Evolutionary conservation across 1,140 invertebrate species (phyloP), one percentile per base, ranked within the genome.

Genomic region (Cotesia chilonis): DNA sequence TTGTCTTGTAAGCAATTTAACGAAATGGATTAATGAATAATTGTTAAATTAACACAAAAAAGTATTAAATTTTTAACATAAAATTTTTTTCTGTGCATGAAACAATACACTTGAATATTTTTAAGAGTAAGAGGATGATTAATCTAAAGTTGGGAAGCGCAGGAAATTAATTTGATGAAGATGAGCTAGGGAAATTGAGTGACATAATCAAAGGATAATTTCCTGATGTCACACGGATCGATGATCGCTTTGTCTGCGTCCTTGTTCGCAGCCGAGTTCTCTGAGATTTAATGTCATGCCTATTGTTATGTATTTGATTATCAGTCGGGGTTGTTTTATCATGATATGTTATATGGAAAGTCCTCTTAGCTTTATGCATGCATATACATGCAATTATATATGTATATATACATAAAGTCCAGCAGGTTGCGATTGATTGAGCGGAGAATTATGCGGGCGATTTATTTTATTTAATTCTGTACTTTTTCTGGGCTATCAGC

Each of bases 151-250:
- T 68, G 12, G 38, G 51, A n/a, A 67, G 10, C 2, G 4, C 35
- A 59, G 37, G 36, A 35, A 28, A 20, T 52, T 54, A 37, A 67
- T 57, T 66, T 52, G 38, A 60, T 6, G 38, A 70, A 36, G 59
- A 47, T 57, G 35, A 66, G 12, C 35, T 47, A 65, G 72, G 63
- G 36, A 61, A 72, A 72, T 51, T 61, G 35, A 59, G 38, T 28
- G 37, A n/a, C 36, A 61, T 70, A 68, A 70, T 70, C 69, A 74
- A 71, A 74, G 68, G 66, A 76, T 72, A 82, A 82, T 82, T 82
- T 82, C 79, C 80, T 80, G 75, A 54, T 66, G 77, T 75, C 68
- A 75, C 69, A 73, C 64, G 75, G 71, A 67, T 65, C 74, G 65
- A 55, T 75, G 71, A 52, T 37, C 73, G 60, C 75, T 80, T 70